Evolutionary conservation across 2,797 vertebrate species (phyloP), one percentile per base, ranked within the genome.

Genomic region (Centropyge bicolor): DNA sequence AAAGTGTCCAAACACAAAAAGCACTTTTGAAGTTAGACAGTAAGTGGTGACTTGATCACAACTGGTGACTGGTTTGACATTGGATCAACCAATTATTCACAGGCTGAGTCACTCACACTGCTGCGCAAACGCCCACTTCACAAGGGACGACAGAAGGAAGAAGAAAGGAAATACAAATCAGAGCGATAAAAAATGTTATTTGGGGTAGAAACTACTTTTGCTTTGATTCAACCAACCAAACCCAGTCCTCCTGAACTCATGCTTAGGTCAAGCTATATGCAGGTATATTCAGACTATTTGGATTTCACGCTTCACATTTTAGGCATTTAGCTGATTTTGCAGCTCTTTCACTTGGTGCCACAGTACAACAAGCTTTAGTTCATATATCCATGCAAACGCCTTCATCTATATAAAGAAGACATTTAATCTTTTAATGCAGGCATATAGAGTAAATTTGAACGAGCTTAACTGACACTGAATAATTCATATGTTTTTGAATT

Each of bases 381-480:
- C 19, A 68, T 5, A 36, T 8, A 56, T 27, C 45, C 52, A 43
- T 20, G 57, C 48, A 43, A 70, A 73, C 41, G 12, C 45, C n/a
- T 62, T 82, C 6, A 48, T 80, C 36, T 46, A 71, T 43, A 55
- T 56, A 54, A 72, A 79, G 48, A 73, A 27, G 48, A 59, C 8
- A 66, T 70, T 85, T 70, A 59, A 83, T 80, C 45, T 38, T 22
- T 67, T 19, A 63, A 76, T 62, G 52, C 76, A 45, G 63, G 56
- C 12, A 70, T 67, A 55, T 1, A 43, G 24, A 22, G 22, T 31
- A 55, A 57, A 63, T 80, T 22, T 57, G 24, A 62, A 75, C 10
- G 31, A 36, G 71, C 38, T 71, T 68, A 55, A 51, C 63, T 20
- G n/a, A 40, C 10, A 17, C 46, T 82, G 67, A 85, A 82, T 78